Conservation (phyloP, 2,888 invertebrate species). For the Erebia epiphron region DNA sequence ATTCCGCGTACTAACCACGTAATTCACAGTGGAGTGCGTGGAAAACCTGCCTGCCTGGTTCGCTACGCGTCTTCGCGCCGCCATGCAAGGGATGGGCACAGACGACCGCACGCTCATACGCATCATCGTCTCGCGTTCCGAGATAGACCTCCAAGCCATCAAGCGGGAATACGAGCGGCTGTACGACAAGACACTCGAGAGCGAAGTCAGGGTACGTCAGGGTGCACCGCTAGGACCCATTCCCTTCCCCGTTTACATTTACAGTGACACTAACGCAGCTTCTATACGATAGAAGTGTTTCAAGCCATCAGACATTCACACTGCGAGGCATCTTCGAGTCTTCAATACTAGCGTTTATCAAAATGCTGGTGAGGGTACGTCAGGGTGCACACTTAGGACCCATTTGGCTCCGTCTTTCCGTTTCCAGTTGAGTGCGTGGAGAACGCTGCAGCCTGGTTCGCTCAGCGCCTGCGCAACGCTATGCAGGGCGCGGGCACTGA, state of each 20-base stretch:
- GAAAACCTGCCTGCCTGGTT: slow-evolving; percentile 86
- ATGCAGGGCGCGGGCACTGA: slow-evolving; percentile 89
- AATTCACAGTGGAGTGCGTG: slow-evolving; percentile 86
- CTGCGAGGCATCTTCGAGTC: neutral
- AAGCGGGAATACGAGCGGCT: slow-evolving; percentile 87
- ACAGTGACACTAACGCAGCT: neutral
- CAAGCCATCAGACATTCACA: neutral
- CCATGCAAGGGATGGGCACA: slow-evolving; percentile 88
- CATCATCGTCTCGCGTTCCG: slow-evolving; percentile 86
- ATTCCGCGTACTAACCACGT: slow-evolving; percentile 25
- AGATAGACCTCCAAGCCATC: slow-evolving; percentile 87
- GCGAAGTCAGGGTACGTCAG: slow-evolving; percentile 83
- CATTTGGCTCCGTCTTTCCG: slow-evolving; percentile 21
- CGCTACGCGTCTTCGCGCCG: slow-evolving; percentile 85
- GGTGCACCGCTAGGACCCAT: slow-evolving; percentile 10
- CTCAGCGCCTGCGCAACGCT: slow-evolving; percentile 84
- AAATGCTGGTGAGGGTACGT: slow-evolving; percentile 84
- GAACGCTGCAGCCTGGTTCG: slow-evolving; percentile 87
- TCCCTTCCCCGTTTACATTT: slow-evolving; percentile 13
- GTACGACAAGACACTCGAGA: slow-evolving; percentile 86
- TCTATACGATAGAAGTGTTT: too few relatives aligned
- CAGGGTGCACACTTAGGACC: slow-evolving; percentile 16
- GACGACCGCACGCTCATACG: slow-evolving; percentile 88
- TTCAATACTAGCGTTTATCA: neutral
- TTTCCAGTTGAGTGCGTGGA: slow-evolving; percentile 88